A percentile compares a stretch with the other conserved stretches of the same genome.
These are phyloP conservation scores for Scaptomyza cyrtandrae DNA, from an alignment of 2,888 invertebrate species.

Conservation along the genomic window DNA sequence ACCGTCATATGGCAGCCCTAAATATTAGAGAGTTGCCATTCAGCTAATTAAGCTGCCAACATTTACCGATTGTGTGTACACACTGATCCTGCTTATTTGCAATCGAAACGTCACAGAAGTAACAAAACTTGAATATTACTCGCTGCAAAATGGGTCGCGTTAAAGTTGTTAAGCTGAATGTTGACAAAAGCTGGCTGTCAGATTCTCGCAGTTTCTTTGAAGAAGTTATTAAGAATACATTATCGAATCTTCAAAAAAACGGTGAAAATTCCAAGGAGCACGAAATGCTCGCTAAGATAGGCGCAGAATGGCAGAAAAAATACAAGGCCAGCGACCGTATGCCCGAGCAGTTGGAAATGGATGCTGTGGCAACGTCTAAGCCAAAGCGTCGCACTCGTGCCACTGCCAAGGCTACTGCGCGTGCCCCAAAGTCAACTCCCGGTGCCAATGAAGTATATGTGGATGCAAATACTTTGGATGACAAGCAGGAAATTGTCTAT, in stretches of 20 bases:
- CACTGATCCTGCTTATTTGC: not conserved
- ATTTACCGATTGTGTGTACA: not conserved
- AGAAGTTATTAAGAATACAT: not conserved
- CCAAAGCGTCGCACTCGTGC: not conserved
- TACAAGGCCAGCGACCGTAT: not conserved
- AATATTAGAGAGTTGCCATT: not conserved
- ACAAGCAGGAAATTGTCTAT: slow-evolving; percentile 16
- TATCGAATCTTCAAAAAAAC: not conserved
- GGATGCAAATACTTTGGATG: slow-evolving; percentile 12
- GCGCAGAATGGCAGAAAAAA: slow-evolving; percentile 13
- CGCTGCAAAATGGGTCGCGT: not conserved
- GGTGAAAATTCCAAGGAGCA: not conserved
- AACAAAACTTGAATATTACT: not conserved
- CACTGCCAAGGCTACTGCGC: not conserved
- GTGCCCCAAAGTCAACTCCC: not conserved
- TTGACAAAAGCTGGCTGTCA: slow-evolving; percentile 5
- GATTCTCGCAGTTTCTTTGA: slow-evolving; percentile 29
- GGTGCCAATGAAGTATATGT: not conserved
- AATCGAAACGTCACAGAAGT: not conserved
- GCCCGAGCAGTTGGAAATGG: not conserved
- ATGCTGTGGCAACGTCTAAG: not conserved
- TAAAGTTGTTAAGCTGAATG: not conserved
- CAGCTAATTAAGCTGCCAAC: not conserved
- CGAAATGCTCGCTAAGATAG: slow-evolving; percentile 1
- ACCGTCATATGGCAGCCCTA: not conserved